These are phyloP conservation scores for Hoplodrina blanda DNA, from an alignment of 2,888 invertebrate species.

Conservation along the genomic window DNA sequence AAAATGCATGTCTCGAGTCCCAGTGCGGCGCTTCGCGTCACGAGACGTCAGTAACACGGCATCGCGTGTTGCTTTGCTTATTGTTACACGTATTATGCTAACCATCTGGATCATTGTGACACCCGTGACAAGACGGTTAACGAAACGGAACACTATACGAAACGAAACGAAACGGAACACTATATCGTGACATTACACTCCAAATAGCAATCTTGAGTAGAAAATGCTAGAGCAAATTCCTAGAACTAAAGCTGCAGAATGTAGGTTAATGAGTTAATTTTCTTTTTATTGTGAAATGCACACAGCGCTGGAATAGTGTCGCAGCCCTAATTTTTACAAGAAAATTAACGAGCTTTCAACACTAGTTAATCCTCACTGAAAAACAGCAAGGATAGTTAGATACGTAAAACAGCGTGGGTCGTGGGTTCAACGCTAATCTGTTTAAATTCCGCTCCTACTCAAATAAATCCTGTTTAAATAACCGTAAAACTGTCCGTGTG, in stretches of 20 bases:
- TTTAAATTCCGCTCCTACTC: conserved; percentile 78
- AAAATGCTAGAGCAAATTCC: conserved; percentile 5
- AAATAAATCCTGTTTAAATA: conserved; percentile 85
- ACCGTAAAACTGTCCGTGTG: conserved; percentile 81
- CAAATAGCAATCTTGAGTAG: neutral
- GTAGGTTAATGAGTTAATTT: conserved; percentile 48
- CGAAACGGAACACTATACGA: neutral
- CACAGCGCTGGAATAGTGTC: conserved; percentile 18
- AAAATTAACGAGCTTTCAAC: conserved; percentile 59
- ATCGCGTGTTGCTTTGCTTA: conserved; percentile 40
- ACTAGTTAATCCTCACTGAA: conserved; percentile 59
- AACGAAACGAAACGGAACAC: conserved; percentile 1
- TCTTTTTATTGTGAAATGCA: conserved; percentile 44
- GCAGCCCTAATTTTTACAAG: conserved; percentile 43
- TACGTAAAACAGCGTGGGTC: conserved; percentile 71
- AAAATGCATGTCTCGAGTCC: conserved; percentile 47
- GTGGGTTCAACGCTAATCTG: conserved; percentile 76
- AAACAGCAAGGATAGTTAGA: conserved; percentile 67
- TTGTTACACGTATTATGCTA: conserved; percentile 24
- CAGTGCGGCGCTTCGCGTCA: conserved; percentile 17
- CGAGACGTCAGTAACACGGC: conserved; percentile 35
- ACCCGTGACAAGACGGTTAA: conserved; percentile 36
- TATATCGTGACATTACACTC: neutral
- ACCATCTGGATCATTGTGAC: conserved; percentile 45
- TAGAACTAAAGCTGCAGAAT: conserved; percentile 29